Evolutionary conservation across 1,140 invertebrate species (phyloP), one percentile per base, ranked within the genome.

Genomic region (Coelopa frigida): DNA sequence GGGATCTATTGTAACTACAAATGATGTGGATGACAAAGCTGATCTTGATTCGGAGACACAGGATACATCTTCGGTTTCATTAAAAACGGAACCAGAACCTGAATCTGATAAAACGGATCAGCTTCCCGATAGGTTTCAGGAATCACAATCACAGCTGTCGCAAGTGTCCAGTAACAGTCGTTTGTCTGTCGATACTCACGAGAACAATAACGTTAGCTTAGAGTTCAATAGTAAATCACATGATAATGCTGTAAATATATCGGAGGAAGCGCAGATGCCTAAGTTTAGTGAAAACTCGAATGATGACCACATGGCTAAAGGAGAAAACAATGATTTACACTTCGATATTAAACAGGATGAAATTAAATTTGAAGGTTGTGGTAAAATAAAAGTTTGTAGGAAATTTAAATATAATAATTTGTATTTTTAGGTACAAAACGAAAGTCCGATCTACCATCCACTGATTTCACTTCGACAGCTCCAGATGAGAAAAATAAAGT

Each of bases 151-250:
- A 3, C 74, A 78, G 37, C 54, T 78, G 0, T 80, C 77, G 5
- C 76, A 78, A 59, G 75, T 80, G 10, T 80, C 78, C 11, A 78
- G 76, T 1, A 73, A 78, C 45, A 78, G 76, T 39, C 63, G 72
- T 12, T 58, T 80, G n/a, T 78, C 77, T 0, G 73, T 74, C 37
- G 65, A 75, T 5, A 74, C 72, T 14, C 73, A 74, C 17, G 61
- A 62, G n/a, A n/a, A n/a, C n/a, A n/a, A n/a, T n/a, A n/a, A n/a
- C n/a, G n/a, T n/a, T n/a, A n/a, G n/a, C n/a, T n/a, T n/a, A n/a
- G n/a, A n/a, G n/a, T n/a, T n/a, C n/a, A n/a, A n/a, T n/a, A n/a
- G n/a, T n/a, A n/a, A n/a, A 51, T 46, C 15, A 50, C n/a, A n/a
- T n/a, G n/a, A n/a, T n/a, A n/a, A 52, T 29, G 45, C 53, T 3